These are phyloP conservation scores for Cephus spinipes DNA, from an alignment of 2,888 invertebrate genomes.

Conservation along the genomic window DNA sequence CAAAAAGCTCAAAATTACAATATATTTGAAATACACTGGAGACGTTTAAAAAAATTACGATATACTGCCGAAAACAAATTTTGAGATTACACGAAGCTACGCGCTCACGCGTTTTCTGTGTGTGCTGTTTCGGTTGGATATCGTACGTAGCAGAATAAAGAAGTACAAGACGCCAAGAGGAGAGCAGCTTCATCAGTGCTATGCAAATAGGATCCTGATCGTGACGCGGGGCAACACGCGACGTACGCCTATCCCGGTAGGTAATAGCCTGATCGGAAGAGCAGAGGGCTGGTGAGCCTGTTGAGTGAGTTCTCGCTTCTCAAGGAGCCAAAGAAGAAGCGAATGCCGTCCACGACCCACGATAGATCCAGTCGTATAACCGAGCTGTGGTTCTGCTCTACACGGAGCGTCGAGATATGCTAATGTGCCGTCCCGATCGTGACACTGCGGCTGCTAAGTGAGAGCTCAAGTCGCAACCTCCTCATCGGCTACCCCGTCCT, in stretches of 20 bases:
- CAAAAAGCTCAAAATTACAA: background rate
- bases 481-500: constrained; percentile 24
- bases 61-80: background rate
- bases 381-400: constrained; percentile 43
- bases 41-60: background rate
- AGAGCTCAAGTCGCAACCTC: constrained; percentile 63
- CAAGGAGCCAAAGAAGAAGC: constrained; percentile 14
- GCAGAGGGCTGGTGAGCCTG: constrained; percentile 19
- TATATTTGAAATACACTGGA: background rate
- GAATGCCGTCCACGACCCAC: constrained; percentile 46
- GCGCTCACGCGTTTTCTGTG: background rate
- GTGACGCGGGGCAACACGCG: constrained; percentile 63
- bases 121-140: background rate
- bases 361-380: constrained; percentile 37
- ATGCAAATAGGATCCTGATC: constrained; percentile 65
- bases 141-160: background rate
- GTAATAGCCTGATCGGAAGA: background rate
- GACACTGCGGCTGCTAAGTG: constrained; percentile 64
- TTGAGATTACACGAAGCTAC: background rate
- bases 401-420: constrained; percentile 62
- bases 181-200: constrained; percentile 62
- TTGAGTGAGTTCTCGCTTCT: constrained; percentile 49
- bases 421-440: constrained; percentile 64
- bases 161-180: constrained; percentile 17
- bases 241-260: constrained; percentile 23